Conservation (phyloP, 2,797 vertebrate species). For the Capromys pilorides region DNA sequence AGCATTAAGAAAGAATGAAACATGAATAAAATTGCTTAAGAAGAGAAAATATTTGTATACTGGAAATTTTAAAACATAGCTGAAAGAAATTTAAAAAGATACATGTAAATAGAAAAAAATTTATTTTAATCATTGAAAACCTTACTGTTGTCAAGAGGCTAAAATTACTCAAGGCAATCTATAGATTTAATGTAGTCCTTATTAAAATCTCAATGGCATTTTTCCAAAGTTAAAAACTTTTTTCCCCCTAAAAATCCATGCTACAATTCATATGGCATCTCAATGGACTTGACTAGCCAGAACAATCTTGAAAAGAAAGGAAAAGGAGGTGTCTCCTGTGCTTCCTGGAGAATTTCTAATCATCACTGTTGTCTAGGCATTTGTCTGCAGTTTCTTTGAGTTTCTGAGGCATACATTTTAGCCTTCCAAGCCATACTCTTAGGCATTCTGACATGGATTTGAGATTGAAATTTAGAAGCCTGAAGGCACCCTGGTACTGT, state of each 20-base stretch:
- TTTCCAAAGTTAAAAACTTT: neutral
- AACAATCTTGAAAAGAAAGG: neutral
- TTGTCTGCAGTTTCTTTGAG: neutral
- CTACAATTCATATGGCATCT: neutral
- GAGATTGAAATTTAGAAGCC: neutral
- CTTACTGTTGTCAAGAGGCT: neutral
- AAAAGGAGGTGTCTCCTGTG: neutral
- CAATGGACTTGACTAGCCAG: neutral
- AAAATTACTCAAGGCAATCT: neutral
- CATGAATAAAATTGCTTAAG: neutral
- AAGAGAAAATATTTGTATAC: neutral
- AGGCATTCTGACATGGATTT: neutral
- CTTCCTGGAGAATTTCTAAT: neutral
- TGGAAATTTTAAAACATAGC: slow-evolving; percentile 18
- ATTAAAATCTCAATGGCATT: slow-evolving; percentile 2
- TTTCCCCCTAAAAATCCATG: neutral
- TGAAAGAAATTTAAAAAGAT: neutral
- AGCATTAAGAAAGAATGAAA: slow-evolving; percentile 21
- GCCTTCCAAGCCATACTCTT: neutral
- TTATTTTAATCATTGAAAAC: neutral
- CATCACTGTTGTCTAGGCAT: neutral
- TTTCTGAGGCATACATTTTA: neutral
- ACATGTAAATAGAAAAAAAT: slow-evolving; percentile 12
- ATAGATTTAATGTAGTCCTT: neutral
- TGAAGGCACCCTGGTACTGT: neutral